These are phyloP conservation scores for Dasysyrphus tricinctus DNA, from an alignment of 2,888 invertebrate genomes.

Conservation along the genomic window DNA sequence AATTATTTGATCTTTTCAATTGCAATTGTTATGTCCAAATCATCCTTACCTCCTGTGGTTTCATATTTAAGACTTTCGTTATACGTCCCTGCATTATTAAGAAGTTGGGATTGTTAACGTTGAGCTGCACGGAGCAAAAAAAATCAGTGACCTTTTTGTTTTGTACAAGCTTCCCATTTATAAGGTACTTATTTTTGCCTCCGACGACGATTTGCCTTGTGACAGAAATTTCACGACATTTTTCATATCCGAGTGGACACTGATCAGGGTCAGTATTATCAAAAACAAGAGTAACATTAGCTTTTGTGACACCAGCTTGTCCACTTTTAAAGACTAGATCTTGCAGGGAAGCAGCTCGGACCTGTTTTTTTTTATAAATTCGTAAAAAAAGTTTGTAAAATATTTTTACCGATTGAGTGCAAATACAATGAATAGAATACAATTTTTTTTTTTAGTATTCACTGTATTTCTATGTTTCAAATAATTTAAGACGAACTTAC, in stretches of 20 bases:
- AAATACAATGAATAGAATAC: too few relatives aligned
- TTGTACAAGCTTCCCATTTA: conserved; percentile 95
- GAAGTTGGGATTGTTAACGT: conserved; percentile 99
- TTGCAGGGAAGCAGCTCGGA: conserved; percentile 94
- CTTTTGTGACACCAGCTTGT: conserved; percentile 97
- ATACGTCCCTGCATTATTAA: conserved; percentile 99
- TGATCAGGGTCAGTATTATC: conserved; percentile 93
- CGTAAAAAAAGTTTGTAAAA: too few relatives aligned
- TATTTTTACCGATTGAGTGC: too few relatives aligned
- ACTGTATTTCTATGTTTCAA: too few relatives aligned
- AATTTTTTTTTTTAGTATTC: too few relatives aligned
- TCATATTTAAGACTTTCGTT: conserved; percentile 99
- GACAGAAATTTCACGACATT: conserved; percentile 94
- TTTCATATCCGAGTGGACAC: conserved; percentile 96
- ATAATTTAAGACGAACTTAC: conserved; percentile 88
- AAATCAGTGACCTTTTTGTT: conserved; percentile 96
- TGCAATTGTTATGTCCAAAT: not conserved
- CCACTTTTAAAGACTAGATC: conserved; percentile 99
- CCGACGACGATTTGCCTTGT: conserved; percentile 94
- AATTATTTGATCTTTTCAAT: not conserved
- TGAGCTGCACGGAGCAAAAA: conserved; percentile 98
- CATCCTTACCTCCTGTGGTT: conserved; percentile 92
- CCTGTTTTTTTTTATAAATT: conserved; percentile 85
- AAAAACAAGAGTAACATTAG: conserved; percentile 97
- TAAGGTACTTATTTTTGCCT: conserved; percentile 95